Evolutionary conservation across 2,888 invertebrate species (phyloP).

Genomic region (Drosophila picticornis): DNA sequence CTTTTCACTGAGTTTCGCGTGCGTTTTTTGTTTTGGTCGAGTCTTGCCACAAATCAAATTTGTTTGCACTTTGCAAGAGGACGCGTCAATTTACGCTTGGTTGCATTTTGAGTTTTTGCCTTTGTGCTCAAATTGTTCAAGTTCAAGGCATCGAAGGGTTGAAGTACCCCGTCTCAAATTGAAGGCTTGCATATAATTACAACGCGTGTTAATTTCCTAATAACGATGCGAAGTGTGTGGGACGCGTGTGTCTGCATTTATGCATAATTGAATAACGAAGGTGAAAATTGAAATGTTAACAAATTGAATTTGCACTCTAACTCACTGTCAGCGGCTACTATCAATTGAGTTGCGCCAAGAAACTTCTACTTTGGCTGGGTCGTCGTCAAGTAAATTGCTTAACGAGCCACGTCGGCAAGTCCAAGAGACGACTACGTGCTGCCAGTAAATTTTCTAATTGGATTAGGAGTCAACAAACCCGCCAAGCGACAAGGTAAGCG

Average conservation of each 20-base stretch:
- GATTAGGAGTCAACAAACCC: conserved; percentile 76
- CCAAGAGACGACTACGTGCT: conserved; percentile 54
- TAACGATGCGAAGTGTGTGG: conserved; percentile 43
- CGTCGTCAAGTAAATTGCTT: conserved; percentile 39
- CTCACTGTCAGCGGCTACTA: conserved; percentile 4
- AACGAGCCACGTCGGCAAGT: conserved; percentile 24
- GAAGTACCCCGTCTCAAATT: conserved; percentile 10
- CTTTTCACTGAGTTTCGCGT: conserved; percentile 35
- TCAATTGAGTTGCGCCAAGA: conserved; percentile 30
- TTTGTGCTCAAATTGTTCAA: conserved; percentile 51
- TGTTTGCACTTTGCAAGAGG: conserved; percentile 48
- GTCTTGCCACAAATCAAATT: conserved; percentile 30
- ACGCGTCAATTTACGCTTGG: conserved; percentile 71
- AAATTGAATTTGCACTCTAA: conserved; percentile 73
- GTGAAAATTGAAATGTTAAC: conserved; percentile 79
- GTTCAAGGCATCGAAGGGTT: conserved; percentile 49
- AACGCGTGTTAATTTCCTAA: conserved; percentile 53
- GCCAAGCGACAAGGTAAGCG: conserved; percentile 61
- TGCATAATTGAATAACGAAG: conserved; percentile 78
- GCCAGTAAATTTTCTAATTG: conserved; percentile 71
- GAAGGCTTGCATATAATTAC: conserved; percentile 51
- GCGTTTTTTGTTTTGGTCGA: conserved; percentile 31
- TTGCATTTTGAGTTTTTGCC: conserved; percentile 60
- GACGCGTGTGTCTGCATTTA: conserved; percentile 39
- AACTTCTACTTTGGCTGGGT: conserved; percentile 17